These are phyloP conservation scores for Aphelinus atriplicis DNA, from an alignment of 1,140 invertebrate species.

Conservation along the genomic window DNA sequence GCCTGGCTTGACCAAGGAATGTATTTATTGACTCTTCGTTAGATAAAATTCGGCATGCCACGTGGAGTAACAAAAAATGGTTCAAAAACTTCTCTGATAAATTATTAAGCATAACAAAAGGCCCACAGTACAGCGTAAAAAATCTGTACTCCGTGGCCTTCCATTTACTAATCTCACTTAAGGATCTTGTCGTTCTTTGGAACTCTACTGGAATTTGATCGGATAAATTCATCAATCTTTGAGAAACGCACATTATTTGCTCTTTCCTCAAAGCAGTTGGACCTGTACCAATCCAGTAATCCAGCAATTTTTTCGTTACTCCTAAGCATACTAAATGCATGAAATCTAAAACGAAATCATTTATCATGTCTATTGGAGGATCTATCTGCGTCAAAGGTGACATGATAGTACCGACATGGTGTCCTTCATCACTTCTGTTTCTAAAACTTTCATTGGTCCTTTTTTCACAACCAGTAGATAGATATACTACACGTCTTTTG, in stretches of 20 bases:
- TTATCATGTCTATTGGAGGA: slow-evolving; percentile 34
- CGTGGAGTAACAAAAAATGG: no score
- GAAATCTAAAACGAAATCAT: slow-evolving; percentile 29
- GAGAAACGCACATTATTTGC: slow-evolving; percentile 4
- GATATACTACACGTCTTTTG: background rate
- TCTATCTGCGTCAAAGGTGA: slow-evolving; percentile 16
- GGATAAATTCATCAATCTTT: slow-evolving; percentile 3
- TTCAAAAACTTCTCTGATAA: no score
- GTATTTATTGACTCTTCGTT: no score
- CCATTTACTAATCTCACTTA: background rate
- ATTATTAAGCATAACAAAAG: no score
- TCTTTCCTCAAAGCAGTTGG: background rate
- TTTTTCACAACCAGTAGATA: background rate
- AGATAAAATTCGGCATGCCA: no score
- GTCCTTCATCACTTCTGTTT: background rate
- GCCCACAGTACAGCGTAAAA: background rate
- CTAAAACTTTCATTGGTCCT: background rate
- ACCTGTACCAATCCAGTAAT: slow-evolving; percentile 6
- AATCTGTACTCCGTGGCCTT: slow-evolving; percentile 3
- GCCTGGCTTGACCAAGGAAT: no score
- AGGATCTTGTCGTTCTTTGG: background rate
- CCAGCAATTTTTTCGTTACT: slow-evolving; percentile 31
- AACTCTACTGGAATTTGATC: background rate
- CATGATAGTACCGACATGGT: slow-evolving; percentile 17
- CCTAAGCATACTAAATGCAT: slow-evolving; percentile 29